These are phyloP conservation scores for Squalus acanthias DNA, from an alignment of 2,797 vertebrate species.

Conservation along the genomic window DNA sequence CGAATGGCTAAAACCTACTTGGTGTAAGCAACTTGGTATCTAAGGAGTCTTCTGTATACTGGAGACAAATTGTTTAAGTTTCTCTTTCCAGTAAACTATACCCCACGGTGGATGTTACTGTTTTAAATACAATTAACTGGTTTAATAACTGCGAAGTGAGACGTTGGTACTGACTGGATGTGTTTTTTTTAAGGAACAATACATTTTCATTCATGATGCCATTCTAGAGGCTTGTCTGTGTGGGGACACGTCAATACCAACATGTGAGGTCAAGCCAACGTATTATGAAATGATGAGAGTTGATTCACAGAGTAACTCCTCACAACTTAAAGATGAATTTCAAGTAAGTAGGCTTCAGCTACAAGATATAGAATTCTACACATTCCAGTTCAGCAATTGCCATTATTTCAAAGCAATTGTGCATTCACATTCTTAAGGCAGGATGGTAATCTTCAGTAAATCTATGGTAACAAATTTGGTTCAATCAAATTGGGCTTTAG, in stretches of 20 bases:
- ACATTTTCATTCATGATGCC: constrained; percentile 98
- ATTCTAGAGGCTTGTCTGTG: constrained; percentile 97
- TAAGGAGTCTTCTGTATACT: neutral
- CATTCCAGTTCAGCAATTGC: neutral
- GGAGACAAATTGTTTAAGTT: neutral
- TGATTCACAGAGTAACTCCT: constrained; percentile 97
- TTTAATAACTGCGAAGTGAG: neutral
- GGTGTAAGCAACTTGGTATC: neutral
- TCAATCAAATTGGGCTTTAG: neutral
- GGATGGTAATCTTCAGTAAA: neutral
- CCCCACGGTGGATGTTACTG: neutral
- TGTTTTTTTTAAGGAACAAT: constrained; percentile 79
- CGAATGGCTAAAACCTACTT: neutral
- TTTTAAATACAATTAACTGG: neutral
- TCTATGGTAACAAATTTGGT: neutral
- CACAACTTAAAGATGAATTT: constrained; percentile 97
- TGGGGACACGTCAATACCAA: constrained; percentile 94
- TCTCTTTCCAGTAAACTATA: neutral
- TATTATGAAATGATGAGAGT: constrained; percentile 99
- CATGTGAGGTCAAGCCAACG: constrained; percentile 94
- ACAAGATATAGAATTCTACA: neutral
- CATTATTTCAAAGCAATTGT: neutral
- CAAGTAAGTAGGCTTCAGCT: constrained; percentile 66
- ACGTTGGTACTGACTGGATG: neutral
- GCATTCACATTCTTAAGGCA: neutral